phyloP scores from a whole-genome alignment of 2,888 invertebrate genomes.

The Hydrotaea cyrtoneurina region DNA sequence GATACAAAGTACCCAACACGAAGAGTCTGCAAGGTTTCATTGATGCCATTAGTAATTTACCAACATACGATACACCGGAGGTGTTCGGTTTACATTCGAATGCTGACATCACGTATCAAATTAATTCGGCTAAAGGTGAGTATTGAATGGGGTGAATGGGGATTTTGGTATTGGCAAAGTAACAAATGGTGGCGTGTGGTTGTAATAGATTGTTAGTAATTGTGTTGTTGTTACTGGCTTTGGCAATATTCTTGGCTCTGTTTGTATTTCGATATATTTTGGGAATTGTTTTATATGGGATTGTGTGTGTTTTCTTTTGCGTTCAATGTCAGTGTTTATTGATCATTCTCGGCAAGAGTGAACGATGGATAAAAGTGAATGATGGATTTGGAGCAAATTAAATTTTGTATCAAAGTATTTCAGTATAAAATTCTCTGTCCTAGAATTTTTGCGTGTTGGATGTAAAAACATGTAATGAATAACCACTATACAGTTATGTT shows the following conservation, averaged over 20 bases:
- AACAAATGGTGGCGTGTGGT: no score
- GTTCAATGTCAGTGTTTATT: background rate
- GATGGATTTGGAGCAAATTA: no score
- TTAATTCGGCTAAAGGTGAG: slow-evolving; percentile 93
- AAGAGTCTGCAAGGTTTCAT: slow-evolving; percentile 90
- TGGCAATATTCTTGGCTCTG: background rate
- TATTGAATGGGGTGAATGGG: slow-evolving; percentile 30
- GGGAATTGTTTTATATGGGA: background rate
- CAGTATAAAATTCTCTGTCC: no score
- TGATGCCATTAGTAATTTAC: slow-evolving; percentile 92
- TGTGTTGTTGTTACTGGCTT: background rate
- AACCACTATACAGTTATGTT: no score
- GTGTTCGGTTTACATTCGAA: slow-evolving; percentile 98
- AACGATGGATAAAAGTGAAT: background rate
- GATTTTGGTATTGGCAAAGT: no score
- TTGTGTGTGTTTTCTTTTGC: background rate
- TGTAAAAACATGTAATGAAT: no score
- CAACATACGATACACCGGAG: slow-evolving; percentile 94
- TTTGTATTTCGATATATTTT: background rate
- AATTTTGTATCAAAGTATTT: no score
- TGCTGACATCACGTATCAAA: slow-evolving; percentile 98
- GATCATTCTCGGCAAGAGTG: background rate
- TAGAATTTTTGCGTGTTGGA: no score
- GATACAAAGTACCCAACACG: slow-evolving; percentile 94
- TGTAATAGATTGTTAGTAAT: slow-evolving; percentile 13